These are phyloP conservation scores for Melitaea cinxia DNA, from an alignment of 1,140 invertebrate genomes.

Conservation along the genomic window DNA sequence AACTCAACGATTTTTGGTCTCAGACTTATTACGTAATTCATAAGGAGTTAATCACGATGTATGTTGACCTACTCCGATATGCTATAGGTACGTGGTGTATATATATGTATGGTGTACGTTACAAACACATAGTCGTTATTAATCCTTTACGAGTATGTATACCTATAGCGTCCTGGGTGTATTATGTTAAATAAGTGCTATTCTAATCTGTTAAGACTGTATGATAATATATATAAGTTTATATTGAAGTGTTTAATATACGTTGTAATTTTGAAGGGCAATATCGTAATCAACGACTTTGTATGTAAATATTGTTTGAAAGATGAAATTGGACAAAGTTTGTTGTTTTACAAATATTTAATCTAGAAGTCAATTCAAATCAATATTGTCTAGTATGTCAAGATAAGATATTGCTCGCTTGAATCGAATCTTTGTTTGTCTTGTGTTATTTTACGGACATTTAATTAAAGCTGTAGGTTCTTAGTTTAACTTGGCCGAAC, in stretches of 20 bases:
- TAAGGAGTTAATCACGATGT: background rate
- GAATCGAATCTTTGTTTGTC: constrained; percentile 50
- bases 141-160: background rate
- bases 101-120: background rate
- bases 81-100: background rate
- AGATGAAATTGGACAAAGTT: background rate
- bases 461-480: constrained; percentile 76
- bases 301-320: too few relatives aligned
- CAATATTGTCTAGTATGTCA: constrained; percentile 28
- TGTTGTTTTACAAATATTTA: constrained; percentile 23
- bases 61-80: background rate
- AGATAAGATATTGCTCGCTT: constrained; percentile 15
- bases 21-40: too few relatives aligned
- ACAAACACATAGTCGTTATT: background rate
- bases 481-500: constrained; percentile 71
- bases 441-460: constrained; percentile 68
- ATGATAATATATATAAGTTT: too few relatives aligned
- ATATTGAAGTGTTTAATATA: too few relatives aligned
- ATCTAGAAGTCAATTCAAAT: constrained; percentile 39
- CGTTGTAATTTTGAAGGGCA: too few relatives aligned
- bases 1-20: background rate
- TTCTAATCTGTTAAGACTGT: too few relatives aligned
- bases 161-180: background rate
- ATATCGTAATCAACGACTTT: too few relatives aligned
- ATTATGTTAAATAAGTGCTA: background rate